Evolutionary conservation across 2,113 vertebrate species (phyloP).

Genomic region (Atlantisia rogersi): DNA sequence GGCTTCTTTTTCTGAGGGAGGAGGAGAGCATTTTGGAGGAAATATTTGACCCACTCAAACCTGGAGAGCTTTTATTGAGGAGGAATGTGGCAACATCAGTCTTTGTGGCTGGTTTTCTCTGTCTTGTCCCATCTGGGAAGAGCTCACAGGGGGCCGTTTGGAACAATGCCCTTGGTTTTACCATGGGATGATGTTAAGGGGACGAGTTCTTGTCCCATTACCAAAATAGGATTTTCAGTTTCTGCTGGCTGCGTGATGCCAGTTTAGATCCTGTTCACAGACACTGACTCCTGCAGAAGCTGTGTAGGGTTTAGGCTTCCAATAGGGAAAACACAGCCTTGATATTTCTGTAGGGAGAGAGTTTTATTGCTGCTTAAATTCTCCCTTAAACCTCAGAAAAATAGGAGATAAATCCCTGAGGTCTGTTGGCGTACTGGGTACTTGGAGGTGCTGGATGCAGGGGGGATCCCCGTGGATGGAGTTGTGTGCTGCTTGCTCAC

Average conservation of each 20-base stretch:
- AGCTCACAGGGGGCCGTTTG: background rate
- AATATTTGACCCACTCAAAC: background rate
- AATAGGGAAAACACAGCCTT: rapidly evolving
- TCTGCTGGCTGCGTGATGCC: rapidly evolving
- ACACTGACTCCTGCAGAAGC: background rate
- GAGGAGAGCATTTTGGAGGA: background rate
- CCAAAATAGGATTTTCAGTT: background rate
- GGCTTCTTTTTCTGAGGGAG: background rate
- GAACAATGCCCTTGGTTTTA: background rate
- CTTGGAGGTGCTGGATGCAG: background rate
- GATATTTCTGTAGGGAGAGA: background rate
- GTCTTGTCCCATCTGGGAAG: no score
- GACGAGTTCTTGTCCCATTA: background rate
- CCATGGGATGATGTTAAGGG: background rate
- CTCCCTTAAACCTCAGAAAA: background rate
- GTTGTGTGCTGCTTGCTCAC: background rate
- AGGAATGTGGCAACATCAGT: background rate
- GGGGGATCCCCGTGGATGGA: background rate
- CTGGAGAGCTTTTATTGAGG: background rate
- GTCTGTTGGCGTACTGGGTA: rapidly evolving
- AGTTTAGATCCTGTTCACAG: background rate
- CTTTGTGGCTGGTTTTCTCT: rapidly evolving
- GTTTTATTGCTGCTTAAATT: no score
- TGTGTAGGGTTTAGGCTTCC: background rate
- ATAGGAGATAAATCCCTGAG: background rate